These are phyloP conservation scores for Ectemnius cavifrons DNA, from an alignment of 2,888 invertebrate genomes.

Conservation along the genomic window DNA sequence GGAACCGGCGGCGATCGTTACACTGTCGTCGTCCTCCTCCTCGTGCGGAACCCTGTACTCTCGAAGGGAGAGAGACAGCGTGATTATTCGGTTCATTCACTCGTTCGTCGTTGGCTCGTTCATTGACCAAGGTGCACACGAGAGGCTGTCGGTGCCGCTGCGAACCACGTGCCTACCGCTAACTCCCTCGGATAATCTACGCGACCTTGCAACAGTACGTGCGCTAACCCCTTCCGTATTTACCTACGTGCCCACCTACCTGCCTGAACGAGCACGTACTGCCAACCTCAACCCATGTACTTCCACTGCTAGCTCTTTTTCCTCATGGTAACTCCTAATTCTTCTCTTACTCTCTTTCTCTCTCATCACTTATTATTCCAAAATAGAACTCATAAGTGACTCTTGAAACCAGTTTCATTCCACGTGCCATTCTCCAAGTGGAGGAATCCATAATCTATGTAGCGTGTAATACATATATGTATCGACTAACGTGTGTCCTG, in stretches of 20 bases:
- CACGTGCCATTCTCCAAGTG: too few relatives aligned
- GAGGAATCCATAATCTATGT: neutral
- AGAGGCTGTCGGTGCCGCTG: neutral
- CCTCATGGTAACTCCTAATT: neutral
- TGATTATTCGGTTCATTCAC: conserved; percentile 52
- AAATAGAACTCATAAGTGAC: too few relatives aligned
- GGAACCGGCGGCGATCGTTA: conserved; percentile 30
- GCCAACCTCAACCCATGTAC: neutral
- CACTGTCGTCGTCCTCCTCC: conserved; percentile 31
- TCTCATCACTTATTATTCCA: neutral
- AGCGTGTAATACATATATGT: neutral
- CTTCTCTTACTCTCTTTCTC: neutral
- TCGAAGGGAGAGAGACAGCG: conserved; percentile 11
- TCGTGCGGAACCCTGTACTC: too few relatives aligned
- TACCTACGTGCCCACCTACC: conserved; percentile 1
- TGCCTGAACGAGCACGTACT: neutral
- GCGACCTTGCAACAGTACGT: conserved; percentile 64
- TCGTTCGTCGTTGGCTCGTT: conserved; percentile 37
- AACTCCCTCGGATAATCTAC: conserved; percentile 60
- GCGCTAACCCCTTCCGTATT: conserved; percentile 9
- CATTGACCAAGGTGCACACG: conserved; percentile 58
- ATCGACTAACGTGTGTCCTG: too few relatives aligned
- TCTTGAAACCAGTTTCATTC: too few relatives aligned
- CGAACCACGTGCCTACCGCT: conserved; percentile 43
- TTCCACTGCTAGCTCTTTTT: too few relatives aligned